Percentiles rank a stretch among this genome's conserved stretches.
These are phyloP conservation scores for Tenrec ecaudatus DNA, from an alignment of 2,113 vertebrate species.

Conservation along the genomic window DNA sequence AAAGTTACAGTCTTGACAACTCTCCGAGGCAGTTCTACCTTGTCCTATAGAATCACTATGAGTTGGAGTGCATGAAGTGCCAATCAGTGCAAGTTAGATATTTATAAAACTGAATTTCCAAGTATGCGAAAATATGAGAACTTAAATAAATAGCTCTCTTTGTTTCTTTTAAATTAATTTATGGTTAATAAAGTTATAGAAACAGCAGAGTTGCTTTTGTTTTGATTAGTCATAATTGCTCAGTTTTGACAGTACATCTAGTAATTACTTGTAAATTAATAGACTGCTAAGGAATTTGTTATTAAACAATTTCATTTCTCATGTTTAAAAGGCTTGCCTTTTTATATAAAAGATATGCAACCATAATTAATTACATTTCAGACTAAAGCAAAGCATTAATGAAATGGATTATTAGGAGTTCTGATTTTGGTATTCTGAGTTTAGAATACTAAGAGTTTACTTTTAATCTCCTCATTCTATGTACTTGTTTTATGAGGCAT, in stretches of 20 bases:
- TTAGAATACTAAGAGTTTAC: background rate
- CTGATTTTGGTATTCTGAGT: background rate
- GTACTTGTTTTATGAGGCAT: background rate
- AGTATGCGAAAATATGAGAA: conserved; percentile 34
- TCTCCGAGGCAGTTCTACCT: too few species aligned
- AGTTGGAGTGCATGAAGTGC: too few species aligned
- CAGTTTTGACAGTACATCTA: conserved; percentile 36
- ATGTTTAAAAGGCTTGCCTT: conserved; percentile 25
- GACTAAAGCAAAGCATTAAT: background rate
- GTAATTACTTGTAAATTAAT: conserved; percentile 34
- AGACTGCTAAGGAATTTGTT: background rate
- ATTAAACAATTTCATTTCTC: conserved; percentile 42
- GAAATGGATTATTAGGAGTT: background rate
- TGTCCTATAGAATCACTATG: too few species aligned
- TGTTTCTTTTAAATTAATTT: conserved; percentile 38
- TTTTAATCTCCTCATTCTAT: background rate
- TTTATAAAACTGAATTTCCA: conserved; percentile 52
- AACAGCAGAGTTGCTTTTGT: conserved; percentile 4
- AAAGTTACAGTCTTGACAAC: too few species aligned
- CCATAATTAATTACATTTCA: background rate
- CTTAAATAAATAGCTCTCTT: conserved; percentile 51
- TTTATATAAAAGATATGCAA: background rate
- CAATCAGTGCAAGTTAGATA: too few species aligned
- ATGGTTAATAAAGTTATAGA: conserved; percentile 53
- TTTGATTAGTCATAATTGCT: conserved; percentile 46